phyloP scores from a whole-genome alignment of 2,113 vertebrate genomes.

The Axis porcinus region DNA sequence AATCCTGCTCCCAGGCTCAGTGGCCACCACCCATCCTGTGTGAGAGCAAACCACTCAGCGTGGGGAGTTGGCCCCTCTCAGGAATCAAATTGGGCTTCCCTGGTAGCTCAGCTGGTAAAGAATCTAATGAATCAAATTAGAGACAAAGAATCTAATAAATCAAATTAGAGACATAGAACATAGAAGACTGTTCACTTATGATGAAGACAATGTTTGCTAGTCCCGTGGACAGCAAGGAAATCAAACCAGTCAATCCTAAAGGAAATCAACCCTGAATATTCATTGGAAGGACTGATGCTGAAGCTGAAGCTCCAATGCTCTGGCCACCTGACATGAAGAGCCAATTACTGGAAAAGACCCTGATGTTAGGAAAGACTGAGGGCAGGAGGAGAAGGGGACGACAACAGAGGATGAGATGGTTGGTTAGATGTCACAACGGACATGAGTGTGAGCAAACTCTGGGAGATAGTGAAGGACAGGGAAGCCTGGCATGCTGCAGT shows the following conservation, averaged over 20 bases:
- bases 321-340: background rate
- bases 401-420: background rate
- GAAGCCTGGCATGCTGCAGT: background rate
- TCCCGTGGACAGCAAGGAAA: background rate
- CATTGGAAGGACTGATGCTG: background rate
- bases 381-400: background rate
- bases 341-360: background rate
- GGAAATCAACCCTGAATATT: background rate
- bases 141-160: background rate
- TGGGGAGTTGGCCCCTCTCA: background rate
- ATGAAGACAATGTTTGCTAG: background rate
- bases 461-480: background rate
- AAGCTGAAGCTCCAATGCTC: background rate
- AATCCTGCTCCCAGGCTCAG: background rate
- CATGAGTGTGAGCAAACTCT: background rate
- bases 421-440: background rate
- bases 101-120: background rate
- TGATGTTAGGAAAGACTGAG: background rate
- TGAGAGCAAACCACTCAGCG: background rate
- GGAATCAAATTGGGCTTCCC: background rate
- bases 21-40: rapidly evolving
- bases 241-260: background rate
- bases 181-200: background rate
- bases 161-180: background rate
- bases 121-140: background rate